Conservation (phyloP, 1,140 invertebrate genomes). For the Pseudomyrmex flavicornis region DNA sequence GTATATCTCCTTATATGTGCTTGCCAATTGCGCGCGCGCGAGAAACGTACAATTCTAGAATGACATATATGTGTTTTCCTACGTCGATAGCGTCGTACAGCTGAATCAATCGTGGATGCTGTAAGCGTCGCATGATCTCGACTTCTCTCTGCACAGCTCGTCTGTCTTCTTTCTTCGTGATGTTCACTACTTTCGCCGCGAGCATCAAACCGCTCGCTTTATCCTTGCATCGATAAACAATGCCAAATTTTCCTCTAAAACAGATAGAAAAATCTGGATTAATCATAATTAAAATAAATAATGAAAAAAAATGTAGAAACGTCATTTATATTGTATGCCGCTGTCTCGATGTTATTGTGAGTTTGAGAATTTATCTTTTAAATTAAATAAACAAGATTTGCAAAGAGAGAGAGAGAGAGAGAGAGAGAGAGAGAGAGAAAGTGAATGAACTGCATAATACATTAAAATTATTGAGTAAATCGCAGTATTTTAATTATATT, state of each 20-base stretch:
- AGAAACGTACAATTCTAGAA: constrained; percentile 96
- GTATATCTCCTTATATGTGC: neutral
- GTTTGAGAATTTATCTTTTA: too few relatives aligned
- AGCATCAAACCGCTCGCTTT: constrained; percentile 92
- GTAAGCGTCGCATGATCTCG: constrained; percentile 97
- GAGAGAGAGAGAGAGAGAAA: too few relatives aligned
- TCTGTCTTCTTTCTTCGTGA: constrained; percentile 93
- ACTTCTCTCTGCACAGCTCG: constrained; percentile 97
- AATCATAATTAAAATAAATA: too few relatives aligned
- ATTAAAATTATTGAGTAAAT: too few relatives aligned
- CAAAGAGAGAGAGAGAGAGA: too few relatives aligned
- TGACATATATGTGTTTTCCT: constrained; percentile 96
- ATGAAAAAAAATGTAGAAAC: neutral
- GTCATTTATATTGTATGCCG: too few relatives aligned
- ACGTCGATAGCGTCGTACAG: constrained; percentile 98
- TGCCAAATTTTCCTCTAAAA: constrained; percentile 98
- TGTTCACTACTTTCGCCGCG: constrained; percentile 97
- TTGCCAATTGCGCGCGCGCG: neutral
- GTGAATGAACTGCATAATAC: too few relatives aligned
- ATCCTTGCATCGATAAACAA: constrained; percentile 96
- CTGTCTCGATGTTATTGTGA: too few relatives aligned
- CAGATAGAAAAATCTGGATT: neutral
- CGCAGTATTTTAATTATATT: too few relatives aligned
- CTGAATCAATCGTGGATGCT: constrained; percentile 97
- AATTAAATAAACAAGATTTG: too few relatives aligned